Evolutionary conservation across 1,140 invertebrate genomes (phyloP).

Genomic region (Adoxophyes honmai): DNA sequence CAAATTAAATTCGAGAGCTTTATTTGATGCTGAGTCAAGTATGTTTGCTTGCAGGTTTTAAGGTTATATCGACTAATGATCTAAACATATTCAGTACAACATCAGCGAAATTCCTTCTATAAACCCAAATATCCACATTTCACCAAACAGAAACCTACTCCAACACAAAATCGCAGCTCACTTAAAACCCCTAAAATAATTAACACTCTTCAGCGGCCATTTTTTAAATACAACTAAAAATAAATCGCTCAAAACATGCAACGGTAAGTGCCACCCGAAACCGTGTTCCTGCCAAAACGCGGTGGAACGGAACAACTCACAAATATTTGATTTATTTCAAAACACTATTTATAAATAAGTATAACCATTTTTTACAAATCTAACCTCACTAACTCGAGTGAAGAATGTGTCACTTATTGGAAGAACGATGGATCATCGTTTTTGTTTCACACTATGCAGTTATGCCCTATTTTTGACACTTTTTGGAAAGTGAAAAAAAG

Average conservation of each 20-base stretch:
- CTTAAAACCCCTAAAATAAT: conserved; percentile 3
- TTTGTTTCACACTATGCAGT: neutral
- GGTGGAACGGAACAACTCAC: neutral
- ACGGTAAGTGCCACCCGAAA: conserved; percentile 9
- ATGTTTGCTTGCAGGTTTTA: too few relatives aligned
- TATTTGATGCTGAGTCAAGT: too few relatives aligned
- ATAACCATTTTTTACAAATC: neutral
- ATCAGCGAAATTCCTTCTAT: too few relatives aligned
- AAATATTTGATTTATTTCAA: conserved; percentile 13
- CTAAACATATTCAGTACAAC: too few relatives aligned
- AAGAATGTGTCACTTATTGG: conserved; percentile 3
- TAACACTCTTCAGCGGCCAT: neutral
- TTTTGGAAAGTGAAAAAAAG: too few relatives aligned
- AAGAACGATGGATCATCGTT: neutral
- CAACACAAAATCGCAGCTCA: neutral
- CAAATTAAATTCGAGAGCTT: too few relatives aligned
- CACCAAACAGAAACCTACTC: neutral
- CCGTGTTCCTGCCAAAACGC: conserved; percentile 13
- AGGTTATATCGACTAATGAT: too few relatives aligned
- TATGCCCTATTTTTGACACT: neutral
- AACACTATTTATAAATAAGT: conserved; percentile 6
- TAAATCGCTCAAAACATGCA: conserved; percentile 9
- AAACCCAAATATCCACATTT: too few relatives aligned
- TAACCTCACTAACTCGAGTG: neutral
- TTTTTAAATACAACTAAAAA: conserved; percentile 9